These are phyloP conservation scores for Capitella teleta DNA, from an alignment of 1,140 invertebrate species.

Conservation along the genomic window DNA sequence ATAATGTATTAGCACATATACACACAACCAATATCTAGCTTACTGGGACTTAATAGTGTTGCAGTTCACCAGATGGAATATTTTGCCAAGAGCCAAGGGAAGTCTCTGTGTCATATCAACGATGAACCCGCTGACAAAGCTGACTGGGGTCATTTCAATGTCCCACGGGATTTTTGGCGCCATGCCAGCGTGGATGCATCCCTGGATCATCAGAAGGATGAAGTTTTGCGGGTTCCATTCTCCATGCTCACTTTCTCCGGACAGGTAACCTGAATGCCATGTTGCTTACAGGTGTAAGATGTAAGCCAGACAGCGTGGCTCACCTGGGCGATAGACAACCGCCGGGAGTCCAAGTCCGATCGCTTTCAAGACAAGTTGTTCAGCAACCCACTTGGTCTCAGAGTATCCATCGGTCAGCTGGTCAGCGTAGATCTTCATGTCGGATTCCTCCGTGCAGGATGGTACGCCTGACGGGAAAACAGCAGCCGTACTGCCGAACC, in stretches of 20 bases:
- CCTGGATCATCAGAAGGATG: constrained; percentile 43
- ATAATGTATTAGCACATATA: no score
- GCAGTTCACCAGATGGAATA: constrained; percentile 40
- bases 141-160: constrained; percentile 48
- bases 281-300: no score
- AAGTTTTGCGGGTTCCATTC: constrained; percentile 47
- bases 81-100: constrained; percentile 38
- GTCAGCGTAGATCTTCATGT: constrained; percentile 24
- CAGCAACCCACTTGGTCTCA: constrained; percentile 48
- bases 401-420: constrained; percentile 43
- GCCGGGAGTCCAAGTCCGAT: constrained; percentile 41
- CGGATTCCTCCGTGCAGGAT: constrained; percentile 38
- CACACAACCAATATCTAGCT: no score
- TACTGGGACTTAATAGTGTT: constrained; percentile 29
- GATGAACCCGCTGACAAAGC: constrained; percentile 44
- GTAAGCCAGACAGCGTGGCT: no score
- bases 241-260: constrained; percentile 23
- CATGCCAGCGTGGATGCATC: constrained; percentile 30
- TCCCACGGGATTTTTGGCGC: constrained; percentile 45
- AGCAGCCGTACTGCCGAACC: constrained; percentile 41
- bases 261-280: constrained; percentile 28
- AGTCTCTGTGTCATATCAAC: constrained; percentile 35
- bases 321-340: constrained; percentile 46
- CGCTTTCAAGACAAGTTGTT: constrained; percentile 42
- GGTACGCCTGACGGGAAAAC: constrained; percentile 41